Conservation (phyloP, 1,140 invertebrate genomes). For the Hypothenemus hampei region DNA sequence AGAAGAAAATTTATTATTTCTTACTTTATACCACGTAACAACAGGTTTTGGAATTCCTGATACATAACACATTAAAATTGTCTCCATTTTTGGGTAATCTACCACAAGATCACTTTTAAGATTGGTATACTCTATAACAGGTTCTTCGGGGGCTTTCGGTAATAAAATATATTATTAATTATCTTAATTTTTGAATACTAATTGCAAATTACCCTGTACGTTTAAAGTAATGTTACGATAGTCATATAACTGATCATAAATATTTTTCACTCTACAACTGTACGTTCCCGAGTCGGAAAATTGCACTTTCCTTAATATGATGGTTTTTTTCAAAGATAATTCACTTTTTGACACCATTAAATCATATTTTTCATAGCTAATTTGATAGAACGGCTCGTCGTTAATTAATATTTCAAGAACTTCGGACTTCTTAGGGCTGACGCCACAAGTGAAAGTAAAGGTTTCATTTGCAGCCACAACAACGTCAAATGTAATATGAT, state of each 20-base stretch:
- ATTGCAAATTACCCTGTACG: constrained; percentile 30
- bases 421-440: constrained; percentile 51
- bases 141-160: constrained; percentile 35
- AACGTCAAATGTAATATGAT: constrained; percentile 29
- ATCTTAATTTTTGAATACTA: not conserved
- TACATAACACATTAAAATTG: constrained; percentile 43
- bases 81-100: constrained; percentile 41
- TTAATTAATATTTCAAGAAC: constrained; percentile 14
- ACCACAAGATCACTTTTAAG: constrained; percentile 38
- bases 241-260: constrained; percentile 24
- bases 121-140: constrained; percentile 39
- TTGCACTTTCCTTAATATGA: constrained; percentile 2
- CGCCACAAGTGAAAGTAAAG: constrained; percentile 51
- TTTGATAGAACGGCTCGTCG: constrained; percentile 17
- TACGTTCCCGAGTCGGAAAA: constrained; percentile 25
- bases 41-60: constrained; percentile 46
- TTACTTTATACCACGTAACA: constrained; percentile 48
- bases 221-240: constrained; percentile 18
- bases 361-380: not conserved
- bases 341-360: not conserved
- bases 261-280: constrained; percentile 36
- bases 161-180: constrained; percentile 1
- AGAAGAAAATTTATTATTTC: not conserved
- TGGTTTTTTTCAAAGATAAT: not conserved
- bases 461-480: constrained; percentile 51